Conservation (phyloP, 2,888 invertebrate species). For the Ophraella communa region DNA sequence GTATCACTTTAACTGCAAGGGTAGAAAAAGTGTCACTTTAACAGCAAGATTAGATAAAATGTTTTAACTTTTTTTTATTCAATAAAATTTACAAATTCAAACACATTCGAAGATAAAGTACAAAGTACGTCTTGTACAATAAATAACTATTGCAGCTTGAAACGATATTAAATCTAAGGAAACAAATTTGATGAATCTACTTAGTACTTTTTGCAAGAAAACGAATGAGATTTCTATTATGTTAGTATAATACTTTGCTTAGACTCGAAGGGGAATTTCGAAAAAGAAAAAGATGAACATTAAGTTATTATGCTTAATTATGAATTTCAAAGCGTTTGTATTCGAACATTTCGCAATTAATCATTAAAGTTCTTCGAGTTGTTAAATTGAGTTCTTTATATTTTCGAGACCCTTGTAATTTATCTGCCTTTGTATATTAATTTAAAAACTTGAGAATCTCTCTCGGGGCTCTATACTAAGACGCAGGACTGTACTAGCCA, state of each 20-base stretch:
- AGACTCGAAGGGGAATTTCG: background rate
- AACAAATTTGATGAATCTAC: background rate
- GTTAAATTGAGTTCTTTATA: constrained; percentile 23
- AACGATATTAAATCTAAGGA: too few relatives aligned
- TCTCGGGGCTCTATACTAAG: background rate
- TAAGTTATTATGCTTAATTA: background rate
- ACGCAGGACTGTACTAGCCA: background rate
- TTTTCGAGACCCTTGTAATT: constrained; percentile 12
- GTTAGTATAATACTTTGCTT: background rate
- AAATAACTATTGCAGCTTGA: too few relatives aligned
- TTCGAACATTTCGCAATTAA: constrained; percentile 12
- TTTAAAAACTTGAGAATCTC: constrained; percentile 23
- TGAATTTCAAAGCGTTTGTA: constrained; percentile 2
- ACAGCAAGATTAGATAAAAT: too few relatives aligned
- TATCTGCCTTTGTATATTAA: constrained; percentile 25
- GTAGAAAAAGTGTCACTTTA: too few relatives aligned
- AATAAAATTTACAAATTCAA: too few relatives aligned
- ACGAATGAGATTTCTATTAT: background rate
- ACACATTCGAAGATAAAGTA: too few relatives aligned
- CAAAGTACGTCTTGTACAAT: too few relatives aligned
- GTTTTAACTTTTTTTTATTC: too few relatives aligned
- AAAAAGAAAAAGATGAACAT: background rate
- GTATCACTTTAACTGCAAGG: too few relatives aligned
- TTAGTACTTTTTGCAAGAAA: background rate
- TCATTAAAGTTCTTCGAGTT: constrained; percentile 21